Evolutionary conservation across 2,113 vertebrate genomes (phyloP).

Genomic region (Ictalurus furcatus): DNA sequence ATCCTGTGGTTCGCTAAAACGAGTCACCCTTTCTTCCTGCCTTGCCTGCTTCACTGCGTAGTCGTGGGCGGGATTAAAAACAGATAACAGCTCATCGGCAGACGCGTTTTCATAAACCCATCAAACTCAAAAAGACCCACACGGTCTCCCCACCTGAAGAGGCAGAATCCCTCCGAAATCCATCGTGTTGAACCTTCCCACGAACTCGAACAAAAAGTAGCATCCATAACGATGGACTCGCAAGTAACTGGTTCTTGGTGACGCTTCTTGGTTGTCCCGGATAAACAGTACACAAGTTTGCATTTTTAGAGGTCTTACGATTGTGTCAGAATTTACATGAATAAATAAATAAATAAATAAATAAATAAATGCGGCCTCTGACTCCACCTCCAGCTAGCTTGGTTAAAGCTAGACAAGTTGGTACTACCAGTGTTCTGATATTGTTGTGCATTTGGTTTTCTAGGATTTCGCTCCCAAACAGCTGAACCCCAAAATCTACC

Average conservation of each 20-base stretch:
- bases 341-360: too few species aligned
- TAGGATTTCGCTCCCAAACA: neutral
- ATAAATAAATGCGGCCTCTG: neutral
- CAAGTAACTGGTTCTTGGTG: neutral
- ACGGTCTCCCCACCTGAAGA: neutral
- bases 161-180: neutral
- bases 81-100: neutral
- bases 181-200: neutral
- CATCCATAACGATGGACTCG: neutral
- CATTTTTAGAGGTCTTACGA: too few species aligned
- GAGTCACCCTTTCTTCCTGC: too few species aligned
- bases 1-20: too few species aligned
- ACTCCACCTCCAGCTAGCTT: neutral
- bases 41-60: too few species aligned
- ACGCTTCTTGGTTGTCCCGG: neutral
- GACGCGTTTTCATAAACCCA: neutral
- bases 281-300: too few species aligned
- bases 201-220: neutral
- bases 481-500: neutral
- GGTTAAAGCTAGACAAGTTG: neutral
- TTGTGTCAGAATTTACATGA: too few species aligned
- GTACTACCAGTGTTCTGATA: neutral
- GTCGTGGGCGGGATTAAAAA: neutral
- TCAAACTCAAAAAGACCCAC: neutral
- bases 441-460: neutral